These are phyloP conservation scores for Oryzias curvinotus DNA, from an alignment of 2,113 vertebrate genomes.

Conservation along the genomic window DNA sequence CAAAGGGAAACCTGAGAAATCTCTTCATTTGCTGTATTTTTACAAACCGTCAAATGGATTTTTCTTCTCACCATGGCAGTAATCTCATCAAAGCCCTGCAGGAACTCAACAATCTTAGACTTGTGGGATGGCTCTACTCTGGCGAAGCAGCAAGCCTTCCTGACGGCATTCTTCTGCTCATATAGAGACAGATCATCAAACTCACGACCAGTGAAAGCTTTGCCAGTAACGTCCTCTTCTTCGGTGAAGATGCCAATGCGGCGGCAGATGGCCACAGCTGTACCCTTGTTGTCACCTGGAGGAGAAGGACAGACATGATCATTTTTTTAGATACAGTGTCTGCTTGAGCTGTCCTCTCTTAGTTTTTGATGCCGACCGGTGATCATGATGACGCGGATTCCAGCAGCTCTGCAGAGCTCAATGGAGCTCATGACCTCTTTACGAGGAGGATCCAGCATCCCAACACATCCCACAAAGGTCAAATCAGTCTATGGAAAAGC, in stretches of 20 bases:
- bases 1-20: background rate
- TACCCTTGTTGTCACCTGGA: conserved; percentile 85
- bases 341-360: background rate
- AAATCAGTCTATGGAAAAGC: conserved; percentile 78
- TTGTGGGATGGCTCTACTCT: conserved; percentile 93
- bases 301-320: background rate
- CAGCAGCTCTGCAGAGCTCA: conserved; percentile 79
- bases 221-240: conserved; percentile 74
- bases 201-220: conserved; percentile 79
- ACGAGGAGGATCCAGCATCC: conserved; percentile 92
- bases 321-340: background rate
- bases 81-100: conserved; percentile 92
- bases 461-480: conserved; percentile 93
- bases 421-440: conserved; percentile 92
- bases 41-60: background rate
- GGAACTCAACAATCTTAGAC: conserved; percentile 93
- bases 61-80: conserved; percentile 86
- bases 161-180: conserved; percentile 75
- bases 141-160: conserved; percentile 88
- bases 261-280: conserved; percentile 81
- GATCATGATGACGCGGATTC: conserved; percentile 84
- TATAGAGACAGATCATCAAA: conserved; percentile 72
- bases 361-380: conserved; percentile 69
- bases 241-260: conserved; percentile 76
- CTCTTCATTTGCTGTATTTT: background rate